Percentiles rank a stretch among this genome's conserved stretches.
These are phyloP conservation scores for Plodia interpunctella DNA, from an alignment of 1,140 invertebrate genomes.

Conservation along the genomic window DNA sequence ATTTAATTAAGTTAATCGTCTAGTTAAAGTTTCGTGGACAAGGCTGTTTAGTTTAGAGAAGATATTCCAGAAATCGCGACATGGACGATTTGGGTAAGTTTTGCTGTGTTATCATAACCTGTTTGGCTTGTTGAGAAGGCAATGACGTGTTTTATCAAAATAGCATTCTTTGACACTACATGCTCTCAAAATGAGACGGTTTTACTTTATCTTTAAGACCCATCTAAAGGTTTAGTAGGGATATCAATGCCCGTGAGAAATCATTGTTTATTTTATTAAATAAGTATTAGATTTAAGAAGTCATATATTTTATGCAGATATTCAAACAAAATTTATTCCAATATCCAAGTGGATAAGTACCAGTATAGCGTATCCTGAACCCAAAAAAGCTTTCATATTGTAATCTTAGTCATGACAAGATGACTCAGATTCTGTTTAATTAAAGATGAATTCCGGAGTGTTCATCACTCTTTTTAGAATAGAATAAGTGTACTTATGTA, in stretches of 20 bases:
- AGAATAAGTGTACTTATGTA: not conserved
- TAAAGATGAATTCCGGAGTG: not conserved
- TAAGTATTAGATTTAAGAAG: not conserved
- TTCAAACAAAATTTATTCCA: not conserved
- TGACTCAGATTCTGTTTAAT: not conserved
- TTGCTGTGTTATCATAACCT: conserved; percentile 62
- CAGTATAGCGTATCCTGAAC: not conserved
- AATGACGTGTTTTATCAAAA: conserved; percentile 50
- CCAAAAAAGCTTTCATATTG: not conserved
- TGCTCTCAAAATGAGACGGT: not conserved
- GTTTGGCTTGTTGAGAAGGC: conserved; percentile 40
- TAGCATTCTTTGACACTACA: conserved; percentile 12
- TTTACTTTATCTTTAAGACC: too few species aligned
- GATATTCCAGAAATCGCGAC: conserved; percentile 12
- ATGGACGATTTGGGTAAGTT: conserved; percentile 71
- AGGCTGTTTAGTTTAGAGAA: not conserved
- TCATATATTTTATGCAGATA: not conserved
- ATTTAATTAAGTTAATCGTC: not conserved
- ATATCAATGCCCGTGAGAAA: too few species aligned
- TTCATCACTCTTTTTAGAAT: not conserved
- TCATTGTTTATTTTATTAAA: not conserved
- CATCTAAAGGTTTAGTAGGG: too few species aligned
- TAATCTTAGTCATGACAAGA: not conserved
- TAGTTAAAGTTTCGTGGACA: not conserved
- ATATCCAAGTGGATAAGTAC: not conserved